These are phyloP conservation scores for Cephus rjabovi DNA, from an alignment of 2,888 invertebrate genomes.

Conservation along the genomic window DNA sequence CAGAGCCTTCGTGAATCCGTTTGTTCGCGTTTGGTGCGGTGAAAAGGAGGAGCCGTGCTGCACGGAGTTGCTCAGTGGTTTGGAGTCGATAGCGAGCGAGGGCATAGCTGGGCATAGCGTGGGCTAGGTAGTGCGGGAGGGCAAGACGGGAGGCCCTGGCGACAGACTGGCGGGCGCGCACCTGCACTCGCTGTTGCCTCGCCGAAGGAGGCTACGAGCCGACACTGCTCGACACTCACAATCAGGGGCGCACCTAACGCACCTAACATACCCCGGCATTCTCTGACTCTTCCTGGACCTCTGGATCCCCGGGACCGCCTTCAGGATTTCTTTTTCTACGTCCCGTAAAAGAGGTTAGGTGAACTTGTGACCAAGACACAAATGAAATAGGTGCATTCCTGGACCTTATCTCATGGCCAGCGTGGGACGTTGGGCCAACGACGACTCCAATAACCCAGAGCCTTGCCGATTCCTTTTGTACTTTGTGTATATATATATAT, in stretches of 20 bases:
- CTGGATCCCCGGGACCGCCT: constrained; percentile 1
- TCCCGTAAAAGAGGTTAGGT: constrained; percentile 16
- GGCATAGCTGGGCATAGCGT: constrained; percentile 35
- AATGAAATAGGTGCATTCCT: constrained; percentile 50
- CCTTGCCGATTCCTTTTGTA: neutral
- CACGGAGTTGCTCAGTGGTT: constrained; percentile 30
- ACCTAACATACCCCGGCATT: constrained; percentile 1
- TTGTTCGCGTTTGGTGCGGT: constrained; percentile 30
- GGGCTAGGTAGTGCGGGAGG: constrained; percentile 28
- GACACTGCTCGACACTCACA: constrained; percentile 27
- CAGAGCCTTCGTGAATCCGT: constrained; percentile 32
- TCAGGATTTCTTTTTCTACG: constrained; percentile 1
- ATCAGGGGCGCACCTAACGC: constrained; percentile 56
- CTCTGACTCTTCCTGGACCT: neutral
- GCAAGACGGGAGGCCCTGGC: constrained; percentile 51
- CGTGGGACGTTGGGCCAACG: neutral
- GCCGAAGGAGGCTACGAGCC: constrained; percentile 33
- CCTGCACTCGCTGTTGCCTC: constrained; percentile 55
- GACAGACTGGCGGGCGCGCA: constrained; percentile 65
- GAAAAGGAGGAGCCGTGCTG: constrained; percentile 23
- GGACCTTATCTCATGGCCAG: constrained; percentile 7
- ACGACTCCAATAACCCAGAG: neutral
- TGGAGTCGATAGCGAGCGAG: neutral
- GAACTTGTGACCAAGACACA: constrained; percentile 28
- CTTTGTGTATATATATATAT: neutral